Evolutionary conservation across 2,888 invertebrate genomes (phyloP), one percentile per base, ranked within the genome.

Genomic region (Capitulum mitella): DNA sequence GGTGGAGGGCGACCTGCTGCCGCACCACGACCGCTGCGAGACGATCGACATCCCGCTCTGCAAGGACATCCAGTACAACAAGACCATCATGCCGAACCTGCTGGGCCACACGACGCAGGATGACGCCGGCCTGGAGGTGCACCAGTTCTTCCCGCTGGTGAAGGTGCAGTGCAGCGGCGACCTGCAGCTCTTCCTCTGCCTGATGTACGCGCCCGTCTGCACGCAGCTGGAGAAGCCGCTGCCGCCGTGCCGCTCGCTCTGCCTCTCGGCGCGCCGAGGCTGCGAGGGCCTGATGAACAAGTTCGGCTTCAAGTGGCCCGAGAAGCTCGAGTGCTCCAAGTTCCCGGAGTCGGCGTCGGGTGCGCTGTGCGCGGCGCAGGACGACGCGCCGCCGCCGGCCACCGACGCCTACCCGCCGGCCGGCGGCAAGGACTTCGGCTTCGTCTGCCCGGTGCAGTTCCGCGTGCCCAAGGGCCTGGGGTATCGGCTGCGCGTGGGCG

Each of bases 21-120:
- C 82, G 26, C 78, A 78, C 14, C 82, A 82, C 80, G 78, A 81
- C 79, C 84, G 79, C 84, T 98, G 98, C 88, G 96, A 98, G 87
- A 95, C 95, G 87, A 98, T 99, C 85, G 95, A 94, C 82, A 97
- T 98, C 84, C 97, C 98, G 64, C 96, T 98, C 94, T 99, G 98
- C 87, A 90, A 93, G 81, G 95, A 94, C 80, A 96, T 98, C 85
- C 97, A 96, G 22, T 98, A 98, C 89, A 98, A 98, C 86, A 89
- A 92, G 85, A 98, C 97, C 40, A 91, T 93, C 81, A 97, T 98
- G 92, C 98, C 99, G 77, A 99, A 99, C 88, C 93, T 95, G 85
- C 90, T 98, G 85, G 96, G 97, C 86, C 98, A 99, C 86, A 97
- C 97, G 85, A 94, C 93, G 54, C 98, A 99, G 83, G 98, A 98